Evolutionary conservation across 2,797 vertebrate species (phyloP), one percentile per base, ranked within the genome.

Genomic region (Mallotus villosus): DNA sequence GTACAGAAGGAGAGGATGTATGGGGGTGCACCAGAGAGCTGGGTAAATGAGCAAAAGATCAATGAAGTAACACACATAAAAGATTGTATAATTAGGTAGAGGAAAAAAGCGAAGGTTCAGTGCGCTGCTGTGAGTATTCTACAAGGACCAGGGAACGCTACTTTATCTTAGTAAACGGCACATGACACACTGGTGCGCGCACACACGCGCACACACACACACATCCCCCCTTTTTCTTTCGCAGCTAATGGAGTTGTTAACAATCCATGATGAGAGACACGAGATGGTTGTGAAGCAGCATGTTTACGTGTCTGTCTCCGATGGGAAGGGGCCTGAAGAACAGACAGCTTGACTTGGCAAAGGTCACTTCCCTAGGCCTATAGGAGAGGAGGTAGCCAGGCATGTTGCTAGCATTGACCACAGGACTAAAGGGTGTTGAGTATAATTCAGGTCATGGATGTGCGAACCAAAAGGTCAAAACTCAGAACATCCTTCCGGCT

Each of bases 281-380:
- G 37, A 57, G 21, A 22, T n/a, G 60, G 25, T 5, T 7, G 17
- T 16, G 25, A 29, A 25, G 25, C 60, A n/a, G 5, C 25, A 11
- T 29, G 14, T 25, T 14, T 27, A 4, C 11, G 5, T 61, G 24
- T 9, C 11, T 2, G 12, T 27, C 24, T 60, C 4, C 12, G 24
- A 24, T 5, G 12, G 5, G 59, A 60, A 5, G 27, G 24, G 25
- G 17, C 5, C 25, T 14, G 14, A 25, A 25, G 14, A 14, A 25
- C 11, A 11, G 5, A 29, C 9, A 27, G 17, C 3, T 7, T 16
- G 27, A 25, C 17, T 8, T 16, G 27, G 60, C 16, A 46, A 24
- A 69, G 74, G 59, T 72, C 64, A 68, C 5, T 25, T 29, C 63
- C 29, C 49, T 37, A 66, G 75, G 76, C 65, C 60, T 32, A 62